Evolutionary conservation across 2,113 vertebrate genomes (phyloP).

Genomic region (Oostethus manadensis): DNA sequence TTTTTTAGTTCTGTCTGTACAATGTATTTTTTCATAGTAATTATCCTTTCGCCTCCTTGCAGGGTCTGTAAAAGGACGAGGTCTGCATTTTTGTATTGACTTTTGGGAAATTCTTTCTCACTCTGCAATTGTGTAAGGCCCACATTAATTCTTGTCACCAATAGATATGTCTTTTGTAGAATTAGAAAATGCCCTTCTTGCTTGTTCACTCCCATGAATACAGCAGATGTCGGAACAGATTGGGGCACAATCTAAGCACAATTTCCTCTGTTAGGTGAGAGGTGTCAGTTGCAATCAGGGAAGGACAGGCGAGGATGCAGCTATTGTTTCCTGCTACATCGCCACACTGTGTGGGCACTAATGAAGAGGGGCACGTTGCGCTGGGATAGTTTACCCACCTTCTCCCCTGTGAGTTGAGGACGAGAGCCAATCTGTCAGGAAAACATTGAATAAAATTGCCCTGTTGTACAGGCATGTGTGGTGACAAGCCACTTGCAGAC

Average conservation of each 20-base stretch:
- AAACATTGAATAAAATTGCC: constrained; percentile 94
- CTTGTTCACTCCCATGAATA: constrained; percentile 53
- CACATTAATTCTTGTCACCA: constrained; percentile 56
- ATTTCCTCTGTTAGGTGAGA: constrained; percentile 72
- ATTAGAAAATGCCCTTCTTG: constrained; percentile 66
- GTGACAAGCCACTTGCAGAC: constrained; percentile 85
- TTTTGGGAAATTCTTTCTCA: constrained; percentile 65
- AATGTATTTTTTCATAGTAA: too few relatives aligned
- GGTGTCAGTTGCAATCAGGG: constrained; percentile 75
- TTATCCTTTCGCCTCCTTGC: background rate
- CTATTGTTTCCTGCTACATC: constrained; percentile 77
- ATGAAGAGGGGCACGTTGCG: constrained; percentile 94
- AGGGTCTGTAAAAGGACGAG: constrained; percentile 27
- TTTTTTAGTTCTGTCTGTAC: background rate
- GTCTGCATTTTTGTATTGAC: constrained; percentile 54
- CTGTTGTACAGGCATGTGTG: constrained; percentile 79
- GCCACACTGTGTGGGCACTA: constrained; percentile 81
- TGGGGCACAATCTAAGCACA: constrained; percentile 64
- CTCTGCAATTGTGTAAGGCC: constrained; percentile 48
- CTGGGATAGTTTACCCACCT: constrained; percentile 86
- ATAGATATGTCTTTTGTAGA: constrained; percentile 69
- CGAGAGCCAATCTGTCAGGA: constrained; percentile 95
- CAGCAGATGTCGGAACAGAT: constrained; percentile 49
- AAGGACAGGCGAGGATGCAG: constrained; percentile 60
- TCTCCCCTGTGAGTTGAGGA: constrained; percentile 88